Percentiles rank a stretch among this genome's conserved stretches.
Conservation (phyloP, 2,797 vertebrate genomes). For the Chelonia mydas region DNA sequence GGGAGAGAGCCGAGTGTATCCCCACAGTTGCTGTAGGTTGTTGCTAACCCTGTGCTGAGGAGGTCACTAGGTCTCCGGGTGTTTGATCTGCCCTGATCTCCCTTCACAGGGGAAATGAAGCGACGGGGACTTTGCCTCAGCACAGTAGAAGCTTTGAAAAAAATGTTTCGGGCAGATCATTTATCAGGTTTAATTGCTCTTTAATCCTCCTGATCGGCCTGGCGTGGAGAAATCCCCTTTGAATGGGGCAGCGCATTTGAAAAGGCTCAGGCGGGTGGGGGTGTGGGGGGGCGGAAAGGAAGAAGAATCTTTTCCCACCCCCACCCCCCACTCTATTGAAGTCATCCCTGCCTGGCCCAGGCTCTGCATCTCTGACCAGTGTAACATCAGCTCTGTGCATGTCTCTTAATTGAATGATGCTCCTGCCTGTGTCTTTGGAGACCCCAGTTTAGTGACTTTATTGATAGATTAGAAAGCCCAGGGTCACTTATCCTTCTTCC, state of each 20-base stretch:
- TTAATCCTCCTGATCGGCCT: conserved; percentile 92
- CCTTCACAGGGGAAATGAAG: conserved; percentile 76
- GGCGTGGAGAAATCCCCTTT: conserved; percentile 91
- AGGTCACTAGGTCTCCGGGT: background rate
- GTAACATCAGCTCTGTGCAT: background rate
- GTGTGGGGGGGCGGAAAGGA: background rate
- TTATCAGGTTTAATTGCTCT: conserved; percentile 91
- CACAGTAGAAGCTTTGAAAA: conserved; percentile 82
- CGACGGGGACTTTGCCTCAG: conserved; percentile 82
- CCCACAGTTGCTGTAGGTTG: background rate
- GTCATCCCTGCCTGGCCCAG: fast-evolving
- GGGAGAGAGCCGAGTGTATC: background rate
- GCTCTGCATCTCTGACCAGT: background rate
- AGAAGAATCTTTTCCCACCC: background rate
- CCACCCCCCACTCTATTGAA: background rate
- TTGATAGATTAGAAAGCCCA: conserved; percentile 28
- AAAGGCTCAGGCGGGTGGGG: conserved; percentile 72
- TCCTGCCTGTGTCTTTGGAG: conserved; percentile 61
- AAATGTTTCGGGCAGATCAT: conserved; percentile 81
- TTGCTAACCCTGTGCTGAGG: background rate
- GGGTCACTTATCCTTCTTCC: conserved; percentile 35
- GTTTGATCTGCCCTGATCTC: conserved; percentile 56
- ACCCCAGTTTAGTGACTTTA: conserved; percentile 43
- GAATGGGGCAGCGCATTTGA: conserved; percentile 82
- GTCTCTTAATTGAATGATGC: conserved; percentile 80